These are phyloP conservation scores for Cardinalis cardinalis DNA, from an alignment of 2,113 vertebrate species.

Conservation along the genomic window DNA sequence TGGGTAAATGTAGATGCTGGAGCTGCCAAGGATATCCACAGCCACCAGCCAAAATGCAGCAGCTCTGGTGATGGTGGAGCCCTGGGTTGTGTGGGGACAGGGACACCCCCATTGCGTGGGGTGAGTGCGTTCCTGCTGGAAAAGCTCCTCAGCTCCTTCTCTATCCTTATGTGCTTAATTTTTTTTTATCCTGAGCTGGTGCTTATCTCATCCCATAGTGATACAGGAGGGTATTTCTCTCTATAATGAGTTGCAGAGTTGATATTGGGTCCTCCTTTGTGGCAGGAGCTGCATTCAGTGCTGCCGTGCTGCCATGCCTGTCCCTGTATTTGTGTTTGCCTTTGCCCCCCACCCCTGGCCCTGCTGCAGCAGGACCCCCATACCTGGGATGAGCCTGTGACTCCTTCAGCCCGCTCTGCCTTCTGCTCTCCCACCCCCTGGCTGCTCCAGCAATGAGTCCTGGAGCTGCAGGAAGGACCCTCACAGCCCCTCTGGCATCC, in stretches of 20 bases:
- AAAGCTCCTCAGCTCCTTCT: background rate
- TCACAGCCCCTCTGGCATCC: accelerated
- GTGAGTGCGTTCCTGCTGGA: background rate
- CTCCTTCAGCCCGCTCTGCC: background rate
- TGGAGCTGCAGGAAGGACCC: background rate
- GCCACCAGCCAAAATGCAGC: background rate
- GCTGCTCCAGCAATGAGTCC: background rate
- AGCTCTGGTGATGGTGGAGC: background rate
- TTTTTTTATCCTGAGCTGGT: background rate
- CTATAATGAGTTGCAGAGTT: background rate
- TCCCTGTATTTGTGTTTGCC: background rate
- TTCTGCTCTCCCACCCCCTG: background rate
- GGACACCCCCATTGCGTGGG: background rate
- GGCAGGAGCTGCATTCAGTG: background rate
- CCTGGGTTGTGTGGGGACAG: background rate
- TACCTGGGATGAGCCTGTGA: background rate
- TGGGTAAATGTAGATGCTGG: background rate
- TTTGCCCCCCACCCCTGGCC: background rate
- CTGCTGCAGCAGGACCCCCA: background rate
- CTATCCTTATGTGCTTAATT: background rate
- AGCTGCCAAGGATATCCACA: background rate
- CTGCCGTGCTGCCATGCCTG: background rate
- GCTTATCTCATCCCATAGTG: background rate
- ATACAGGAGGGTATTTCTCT: background rate
- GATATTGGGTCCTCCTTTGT: background rate